Evolutionary conservation across 1,140 invertebrate species (phyloP), one percentile per base, ranked within the genome.

Genomic region (Zaprionus camerounensis): DNA sequence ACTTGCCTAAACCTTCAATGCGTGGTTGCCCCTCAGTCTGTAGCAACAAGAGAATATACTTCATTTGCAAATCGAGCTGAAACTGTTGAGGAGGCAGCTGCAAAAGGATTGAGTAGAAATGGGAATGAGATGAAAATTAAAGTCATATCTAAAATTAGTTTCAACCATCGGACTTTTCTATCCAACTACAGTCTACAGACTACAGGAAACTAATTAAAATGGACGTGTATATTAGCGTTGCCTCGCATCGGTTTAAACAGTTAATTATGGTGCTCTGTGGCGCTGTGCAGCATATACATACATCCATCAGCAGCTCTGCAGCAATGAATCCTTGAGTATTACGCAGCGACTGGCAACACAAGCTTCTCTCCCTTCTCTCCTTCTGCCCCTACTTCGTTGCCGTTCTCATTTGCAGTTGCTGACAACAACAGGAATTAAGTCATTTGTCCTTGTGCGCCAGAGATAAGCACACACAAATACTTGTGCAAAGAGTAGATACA

Each of bases 361-460:
- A 53, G 51, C 22, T 53, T 2, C 15, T 12, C 26, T 17, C 15
- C 62, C 31, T 20, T 13, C n/a, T 61, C 59, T 46, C 57, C 69
- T 58, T 26, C 79, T 72, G 38, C 90, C 71, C 58, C 75, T 71
- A 44, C 69, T 71, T 17, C 2, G 41, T 6, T 44, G 15, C n/a
- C 41, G 41, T 77, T 76, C 73, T 71, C 77, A 76, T 76, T 80
- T 80, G 70, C 68, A 67, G 49, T 31, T 55, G 61, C 65, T 73
- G 65, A 64, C 78, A 85, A 76, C 64, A 71, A 86, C 82, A 91
- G 77, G 80, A 91, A 81, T 81, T 90, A 91, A 91, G 75, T 85
- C 82, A 81, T 91, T 91, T 90, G 90, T 86, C 90, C 90, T 91
- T 91, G 90, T 81, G 80, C 68, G 80, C 64, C 57, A 71, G 76